A percentile compares a stretch with the other conserved stretches of the same genome.
These are phyloP conservation scores for Myiagra hebetior DNA, from an alignment of 2,113 vertebrate species.

Conservation along the genomic window DNA sequence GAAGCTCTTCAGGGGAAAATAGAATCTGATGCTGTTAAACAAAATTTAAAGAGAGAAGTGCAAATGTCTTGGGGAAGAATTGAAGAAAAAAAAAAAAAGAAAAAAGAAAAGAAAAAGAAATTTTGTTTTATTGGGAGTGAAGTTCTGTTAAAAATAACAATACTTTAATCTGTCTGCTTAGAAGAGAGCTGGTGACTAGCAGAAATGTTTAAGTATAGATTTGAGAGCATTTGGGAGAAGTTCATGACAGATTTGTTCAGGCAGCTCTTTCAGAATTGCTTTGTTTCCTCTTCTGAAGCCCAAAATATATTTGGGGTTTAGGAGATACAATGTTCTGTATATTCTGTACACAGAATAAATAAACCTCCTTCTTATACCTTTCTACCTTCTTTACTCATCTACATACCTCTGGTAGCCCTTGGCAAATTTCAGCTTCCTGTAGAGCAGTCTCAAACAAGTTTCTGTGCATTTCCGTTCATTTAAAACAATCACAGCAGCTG, in stretches of 20 bases:
- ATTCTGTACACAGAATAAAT: neutral
- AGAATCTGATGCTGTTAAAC: neutral
- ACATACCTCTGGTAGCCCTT: neutral
- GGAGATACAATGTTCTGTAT: neutral
- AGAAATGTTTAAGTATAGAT: neutral
- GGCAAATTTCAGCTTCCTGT: neutral
- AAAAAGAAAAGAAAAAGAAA: neutral
- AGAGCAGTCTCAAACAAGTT: neutral
- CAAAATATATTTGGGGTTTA: neutral
- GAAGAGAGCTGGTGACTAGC: neutral
- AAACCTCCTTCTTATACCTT: neutral
- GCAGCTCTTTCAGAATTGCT: conserved; percentile 1
- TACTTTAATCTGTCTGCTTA: neutral
- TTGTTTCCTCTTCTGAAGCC: neutral
- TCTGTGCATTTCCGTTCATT: neutral
- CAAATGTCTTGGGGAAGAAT: neutral
- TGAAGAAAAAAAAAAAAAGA: too few relatives aligned
- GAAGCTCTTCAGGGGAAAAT: neutral
- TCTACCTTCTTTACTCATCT: neutral
- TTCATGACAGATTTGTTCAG: conserved; percentile 4
- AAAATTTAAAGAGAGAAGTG: neutral
- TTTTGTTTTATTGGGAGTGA: neutral
- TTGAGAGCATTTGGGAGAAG: conserved; percentile 2
- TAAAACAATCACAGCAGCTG: neutral
- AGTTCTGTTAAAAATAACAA: neutral